Evolutionary conservation across 2,888 invertebrate species (phyloP), one percentile per base, ranked within the genome.

Genomic region (Acanthococcus lagerstroemiae): DNA sequence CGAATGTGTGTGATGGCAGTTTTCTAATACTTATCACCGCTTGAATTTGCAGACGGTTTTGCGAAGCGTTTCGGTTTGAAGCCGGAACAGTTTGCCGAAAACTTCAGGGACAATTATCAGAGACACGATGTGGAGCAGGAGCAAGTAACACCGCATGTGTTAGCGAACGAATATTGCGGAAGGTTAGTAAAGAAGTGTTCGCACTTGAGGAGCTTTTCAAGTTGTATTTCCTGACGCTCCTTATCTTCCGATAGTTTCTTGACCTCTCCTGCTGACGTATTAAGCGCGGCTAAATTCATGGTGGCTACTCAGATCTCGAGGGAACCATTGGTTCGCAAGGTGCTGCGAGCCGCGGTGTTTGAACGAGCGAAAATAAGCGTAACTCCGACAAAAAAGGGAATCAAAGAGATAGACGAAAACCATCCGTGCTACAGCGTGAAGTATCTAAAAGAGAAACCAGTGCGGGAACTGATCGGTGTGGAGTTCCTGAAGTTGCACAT

Each of bases 61-160:
- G 91, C 91, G 2, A 89, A 88, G 75, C 87, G 87, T 74, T 97
- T 96, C 77, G 97, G 97, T 68, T 78, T 99, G 60, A 84, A 87
- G 0, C 93, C 97, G 0, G 92, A 94, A 74, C 88, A 96, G 77
- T 95, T 94, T 76, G 95, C 94, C 0, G 95, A 96, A 78, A 97
- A 99, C 79, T 80, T 97, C 6, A 83, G 94, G 1, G 95, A 96
- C 74, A 93, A 94, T 76, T 96, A 96, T 76, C 92, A 93, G 75
- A 81, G 93, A 15, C 90, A 95, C 75, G 96, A 96, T 74, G 92
- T 96, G 1, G 95, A 95, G 57, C 95, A 96, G 75, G 90, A 90
- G 72, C 84, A 87, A 0, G 82, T 85, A n/a, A 87, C 91, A 71
- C 94, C 95, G 0, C 73, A 82, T 0, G 89, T 90, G 70, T 80